Conservation (phyloP, 2,888 invertebrate genomes). For the Spialia ferax region DNA sequence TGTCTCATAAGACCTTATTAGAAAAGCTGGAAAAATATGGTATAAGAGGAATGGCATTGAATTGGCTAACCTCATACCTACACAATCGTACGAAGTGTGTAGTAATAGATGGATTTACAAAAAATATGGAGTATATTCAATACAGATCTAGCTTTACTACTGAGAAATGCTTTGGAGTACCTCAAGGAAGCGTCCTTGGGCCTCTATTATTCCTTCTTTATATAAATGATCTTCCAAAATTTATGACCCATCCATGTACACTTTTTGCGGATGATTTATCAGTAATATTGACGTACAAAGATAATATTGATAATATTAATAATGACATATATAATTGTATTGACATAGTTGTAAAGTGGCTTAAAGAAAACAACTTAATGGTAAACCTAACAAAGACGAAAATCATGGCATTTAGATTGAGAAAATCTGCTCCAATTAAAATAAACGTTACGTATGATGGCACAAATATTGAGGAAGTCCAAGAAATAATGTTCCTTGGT, state of each 20-base stretch:
- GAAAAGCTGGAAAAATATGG: neutral
- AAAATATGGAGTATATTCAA: neutral
- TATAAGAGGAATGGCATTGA: neutral
- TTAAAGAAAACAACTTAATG: conserved; percentile 3
- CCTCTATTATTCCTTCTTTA: conserved; percentile 26
- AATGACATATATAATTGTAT: neutral
- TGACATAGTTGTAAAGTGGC: neutral
- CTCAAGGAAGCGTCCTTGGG: conserved; percentile 31
- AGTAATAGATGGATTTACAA: neutral
- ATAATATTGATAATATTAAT: neutral
- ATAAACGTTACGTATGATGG: neutral
- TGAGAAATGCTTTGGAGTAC: conserved; percentile 9
- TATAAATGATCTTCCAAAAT: conserved; percentile 14
- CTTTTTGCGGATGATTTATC: conserved; percentile 3
- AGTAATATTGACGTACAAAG: neutral
- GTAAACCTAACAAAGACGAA: conserved; percentile 15
- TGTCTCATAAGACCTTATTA: neutral
- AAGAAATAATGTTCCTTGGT: neutral
- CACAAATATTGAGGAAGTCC: neutral
- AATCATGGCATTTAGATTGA: neutral
- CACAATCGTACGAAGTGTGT: neutral
- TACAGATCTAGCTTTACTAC: neutral
- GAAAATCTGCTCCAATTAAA: neutral
- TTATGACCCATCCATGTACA: neutral
- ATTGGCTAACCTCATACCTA: neutral